phyloP scores from a whole-genome alignment of 2,888 invertebrate species.

The Leptinotarsa rubiginosa region DNA sequence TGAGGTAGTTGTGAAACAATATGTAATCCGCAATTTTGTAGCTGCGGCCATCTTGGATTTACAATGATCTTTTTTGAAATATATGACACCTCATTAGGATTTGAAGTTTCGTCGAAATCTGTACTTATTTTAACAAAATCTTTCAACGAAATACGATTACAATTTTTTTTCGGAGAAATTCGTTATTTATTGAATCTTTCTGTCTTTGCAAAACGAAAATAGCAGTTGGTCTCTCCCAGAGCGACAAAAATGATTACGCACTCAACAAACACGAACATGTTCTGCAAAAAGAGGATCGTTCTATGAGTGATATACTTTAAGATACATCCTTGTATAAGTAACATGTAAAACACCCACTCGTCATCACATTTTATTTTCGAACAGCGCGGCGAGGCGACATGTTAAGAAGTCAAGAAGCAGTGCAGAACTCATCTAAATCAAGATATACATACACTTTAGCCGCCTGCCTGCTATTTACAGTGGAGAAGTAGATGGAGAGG shows the following conservation, averaged over 20 bases:
- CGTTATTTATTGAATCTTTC: not conserved
- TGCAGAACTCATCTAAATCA: slow-evolving; percentile 26
- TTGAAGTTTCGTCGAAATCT: no score
- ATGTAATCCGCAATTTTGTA: no score
- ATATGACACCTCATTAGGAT: no score
- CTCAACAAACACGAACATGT: not conserved
- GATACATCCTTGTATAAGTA: not conserved
- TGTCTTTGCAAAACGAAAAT: not conserved
- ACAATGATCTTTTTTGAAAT: no score
- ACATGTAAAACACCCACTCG: slow-evolving; percentile 9
- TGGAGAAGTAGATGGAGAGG: slow-evolving; percentile 8
- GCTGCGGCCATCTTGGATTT: no score
- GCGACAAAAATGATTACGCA: no score
- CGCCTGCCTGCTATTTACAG: slow-evolving; percentile 16
- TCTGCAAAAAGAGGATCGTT: not conserved
- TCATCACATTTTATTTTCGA: not conserved
- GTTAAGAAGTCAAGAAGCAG: slow-evolving; percentile 13
- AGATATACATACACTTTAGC: slow-evolving; percentile 22
- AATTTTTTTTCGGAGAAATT: no score
- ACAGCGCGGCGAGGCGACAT: not conserved
- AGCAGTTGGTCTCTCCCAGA: not conserved
- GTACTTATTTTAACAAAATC: no score
- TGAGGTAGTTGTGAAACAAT: no score
- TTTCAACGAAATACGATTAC: no score
- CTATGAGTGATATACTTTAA: not conserved